Percentiles rank a stretch among this genome's conserved stretches.
Conservation (phyloP, 2,797 vertebrate genomes). For the Cyprinodon diabolis region DNA sequence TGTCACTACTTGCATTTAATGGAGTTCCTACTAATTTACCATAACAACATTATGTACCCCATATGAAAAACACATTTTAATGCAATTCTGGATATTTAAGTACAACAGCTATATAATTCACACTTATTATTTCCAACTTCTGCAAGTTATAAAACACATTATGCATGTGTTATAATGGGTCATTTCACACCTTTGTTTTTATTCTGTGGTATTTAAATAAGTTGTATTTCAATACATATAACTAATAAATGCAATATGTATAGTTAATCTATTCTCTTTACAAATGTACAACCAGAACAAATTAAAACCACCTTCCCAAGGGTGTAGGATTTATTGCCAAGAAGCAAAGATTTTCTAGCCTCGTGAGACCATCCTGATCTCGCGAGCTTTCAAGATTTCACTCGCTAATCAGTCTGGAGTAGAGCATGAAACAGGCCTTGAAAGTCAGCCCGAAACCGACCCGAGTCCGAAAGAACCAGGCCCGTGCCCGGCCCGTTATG, state of each 20-base stretch:
- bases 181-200: neutral
- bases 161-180: neutral
- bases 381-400: no score
- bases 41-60: neutral
- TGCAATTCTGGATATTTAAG: neutral
- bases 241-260: neutral
- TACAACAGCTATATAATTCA: neutral
- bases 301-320: no score
- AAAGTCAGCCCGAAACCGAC: no score
- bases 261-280: neutral
- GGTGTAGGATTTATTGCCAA: no score
- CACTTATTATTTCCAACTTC: neutral
- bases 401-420: no score
- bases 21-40: neutral
- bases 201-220: neutral
- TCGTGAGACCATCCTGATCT: no score
- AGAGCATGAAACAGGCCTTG: no score
- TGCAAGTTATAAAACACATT: neutral
- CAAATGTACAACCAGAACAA: neutral
- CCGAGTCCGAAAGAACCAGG: no score
- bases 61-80: neutral
- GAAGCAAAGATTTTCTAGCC: no score
- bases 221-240: neutral
- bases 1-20: neutral
- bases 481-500: no score